A percentile compares a stretch with the other conserved stretches of the same genome.
phyloP scores from a whole-genome alignment of 2,113 vertebrate genomes.

The Lichenostomus cassidix region DNA sequence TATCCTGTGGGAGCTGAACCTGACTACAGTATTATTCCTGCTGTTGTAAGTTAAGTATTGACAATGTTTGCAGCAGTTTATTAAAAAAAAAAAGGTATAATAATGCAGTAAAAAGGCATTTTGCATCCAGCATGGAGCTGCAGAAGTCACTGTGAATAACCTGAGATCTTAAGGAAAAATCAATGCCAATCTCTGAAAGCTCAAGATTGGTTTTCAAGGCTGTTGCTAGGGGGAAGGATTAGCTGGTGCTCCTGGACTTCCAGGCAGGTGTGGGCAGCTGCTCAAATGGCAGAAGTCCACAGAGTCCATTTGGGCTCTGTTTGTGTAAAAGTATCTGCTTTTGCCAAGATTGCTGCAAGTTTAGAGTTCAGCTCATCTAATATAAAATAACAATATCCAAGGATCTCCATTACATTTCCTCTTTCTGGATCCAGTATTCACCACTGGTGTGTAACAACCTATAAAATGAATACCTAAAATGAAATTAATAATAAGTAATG shows the following conservation, averaged over 20 bases:
- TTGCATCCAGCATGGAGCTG: constrained; percentile 10
- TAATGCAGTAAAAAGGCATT: constrained; percentile 57
- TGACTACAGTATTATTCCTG: constrained; percentile 15
- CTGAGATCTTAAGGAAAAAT: constrained; percentile 54
- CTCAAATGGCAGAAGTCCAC: constrained; percentile 43
- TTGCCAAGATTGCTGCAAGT: not conserved
- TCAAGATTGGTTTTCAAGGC: not conserved
- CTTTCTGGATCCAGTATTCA: not conserved
- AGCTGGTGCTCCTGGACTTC: not conserved
- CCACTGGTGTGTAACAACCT: not conserved
- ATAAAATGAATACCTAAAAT: constrained; percentile 15
- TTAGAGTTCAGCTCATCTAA: not conserved
- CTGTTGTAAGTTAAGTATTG: not conserved
- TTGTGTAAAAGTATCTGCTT: constrained; percentile 2
- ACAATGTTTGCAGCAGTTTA: constrained; percentile 6
- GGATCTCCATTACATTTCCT: not conserved
- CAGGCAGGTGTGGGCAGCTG: constrained; percentile 37
- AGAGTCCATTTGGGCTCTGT: not conserved
- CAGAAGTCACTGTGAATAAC: constrained; percentile 23
- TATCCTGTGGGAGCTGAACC: constrained; percentile 40
- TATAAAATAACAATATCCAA: not conserved
- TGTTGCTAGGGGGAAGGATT: not conserved
- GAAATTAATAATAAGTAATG: constrained; percentile 15
- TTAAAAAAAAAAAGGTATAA: constrained; percentile 57
- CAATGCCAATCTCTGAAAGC: not conserved